These are phyloP conservation scores for Kryptopterus vitreolus DNA, from an alignment of 2,797 vertebrate species.

Conservation along the genomic window DNA sequence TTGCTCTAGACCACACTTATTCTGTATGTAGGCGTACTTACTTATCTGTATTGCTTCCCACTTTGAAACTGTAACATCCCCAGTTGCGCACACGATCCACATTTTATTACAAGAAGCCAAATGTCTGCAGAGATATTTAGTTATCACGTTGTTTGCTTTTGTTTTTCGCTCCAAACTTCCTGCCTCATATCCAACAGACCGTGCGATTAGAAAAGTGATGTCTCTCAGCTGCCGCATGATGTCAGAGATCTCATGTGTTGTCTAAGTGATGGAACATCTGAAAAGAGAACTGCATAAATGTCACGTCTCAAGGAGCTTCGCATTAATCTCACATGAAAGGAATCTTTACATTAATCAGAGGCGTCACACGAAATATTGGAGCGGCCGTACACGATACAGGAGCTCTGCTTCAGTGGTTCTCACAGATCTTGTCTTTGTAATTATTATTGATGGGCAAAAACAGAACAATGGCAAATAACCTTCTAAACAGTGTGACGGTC, in stretches of 20 bases:
- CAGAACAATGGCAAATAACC: constrained; percentile 22
- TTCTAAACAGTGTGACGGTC: too few relatives aligned
- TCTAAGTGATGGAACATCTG: constrained; percentile 16
- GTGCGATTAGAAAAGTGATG: constrained; percentile 69
- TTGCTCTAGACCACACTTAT: constrained; percentile 17
- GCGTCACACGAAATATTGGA: not conserved
- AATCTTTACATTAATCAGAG: constrained; percentile 21
- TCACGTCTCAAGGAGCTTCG: not conserved
- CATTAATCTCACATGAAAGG: constrained; percentile 10
- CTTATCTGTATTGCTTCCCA: constrained; percentile 3
- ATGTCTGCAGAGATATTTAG: constrained; percentile 54
- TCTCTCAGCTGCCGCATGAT: constrained; percentile 65
- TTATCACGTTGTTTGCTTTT: constrained; percentile 66
- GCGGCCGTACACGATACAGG: not conserved
- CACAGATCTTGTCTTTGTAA: constrained; percentile 26
- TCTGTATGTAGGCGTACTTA: not conserved
- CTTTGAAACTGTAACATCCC: constrained; percentile 20
- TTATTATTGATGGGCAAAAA: constrained; percentile 11
- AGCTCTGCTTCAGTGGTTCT: not conserved
- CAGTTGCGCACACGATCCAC: constrained; percentile 35
- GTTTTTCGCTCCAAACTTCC: constrained; percentile 63
- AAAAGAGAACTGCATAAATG: constrained; percentile 9
- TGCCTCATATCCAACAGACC: constrained; percentile 66
- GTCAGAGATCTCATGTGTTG: constrained; percentile 17
- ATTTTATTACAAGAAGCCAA: constrained; percentile 53